Conservation (phyloP, 2,888 invertebrate genomes). For the Xestoiulus laeticollis region DNA sequence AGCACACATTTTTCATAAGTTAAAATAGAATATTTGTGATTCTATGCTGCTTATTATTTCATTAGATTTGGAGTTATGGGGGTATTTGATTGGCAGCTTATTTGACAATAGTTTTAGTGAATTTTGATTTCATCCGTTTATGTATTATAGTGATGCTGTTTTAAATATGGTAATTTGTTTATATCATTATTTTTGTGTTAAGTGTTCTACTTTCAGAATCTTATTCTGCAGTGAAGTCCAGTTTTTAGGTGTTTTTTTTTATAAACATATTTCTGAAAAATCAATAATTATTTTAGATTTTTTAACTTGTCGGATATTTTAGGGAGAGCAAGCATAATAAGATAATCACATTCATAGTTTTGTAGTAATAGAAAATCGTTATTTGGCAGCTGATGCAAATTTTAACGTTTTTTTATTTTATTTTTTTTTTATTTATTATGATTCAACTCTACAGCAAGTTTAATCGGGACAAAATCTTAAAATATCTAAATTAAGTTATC, state of each 20-base stretch:
- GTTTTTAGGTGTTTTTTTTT: neutral
- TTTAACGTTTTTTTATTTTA: neutral
- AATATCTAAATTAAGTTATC: neutral
- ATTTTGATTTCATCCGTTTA: neutral
- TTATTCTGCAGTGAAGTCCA: neutral
- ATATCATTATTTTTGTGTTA: neutral
- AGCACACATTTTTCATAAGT: neutral
- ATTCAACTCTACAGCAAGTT: neutral
- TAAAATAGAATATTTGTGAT: neutral
- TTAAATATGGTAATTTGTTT: neutral
- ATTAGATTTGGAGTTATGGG: neutral
- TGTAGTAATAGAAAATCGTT: neutral
- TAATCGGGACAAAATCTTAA: neutral
- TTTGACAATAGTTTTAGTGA: neutral
- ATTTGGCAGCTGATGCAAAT: neutral
- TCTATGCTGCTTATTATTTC: neutral
- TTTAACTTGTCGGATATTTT: neutral
- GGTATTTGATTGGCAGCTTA: neutral
- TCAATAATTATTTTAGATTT: neutral
- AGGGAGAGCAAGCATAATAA: neutral
- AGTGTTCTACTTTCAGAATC: neutral
- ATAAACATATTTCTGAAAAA: neutral
- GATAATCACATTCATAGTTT: neutral
- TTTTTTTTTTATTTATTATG: neutral
- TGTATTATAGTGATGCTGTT: conserved; percentile 13